Conservation (phyloP, 2,113 vertebrate species). For the Hystrix cristata region DNA sequence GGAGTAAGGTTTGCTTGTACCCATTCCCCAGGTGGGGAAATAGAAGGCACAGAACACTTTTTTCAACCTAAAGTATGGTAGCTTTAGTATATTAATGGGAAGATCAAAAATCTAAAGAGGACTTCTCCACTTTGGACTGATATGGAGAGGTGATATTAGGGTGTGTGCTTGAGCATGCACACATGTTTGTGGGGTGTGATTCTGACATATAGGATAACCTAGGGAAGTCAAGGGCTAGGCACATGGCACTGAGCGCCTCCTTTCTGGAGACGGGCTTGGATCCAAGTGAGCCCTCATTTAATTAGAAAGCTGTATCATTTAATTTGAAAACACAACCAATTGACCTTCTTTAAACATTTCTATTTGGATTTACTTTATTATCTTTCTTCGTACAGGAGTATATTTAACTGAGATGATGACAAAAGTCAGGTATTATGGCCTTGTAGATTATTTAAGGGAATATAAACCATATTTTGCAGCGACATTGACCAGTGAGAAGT, state of each 20-base stretch:
- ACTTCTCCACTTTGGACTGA: not conserved
- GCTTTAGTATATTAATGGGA: not conserved
- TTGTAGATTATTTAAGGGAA: not conserved
- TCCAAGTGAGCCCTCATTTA: not conserved
- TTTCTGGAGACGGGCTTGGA: not conserved
- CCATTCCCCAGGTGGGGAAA: not conserved
- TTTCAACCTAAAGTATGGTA: not conserved
- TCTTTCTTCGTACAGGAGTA: not conserved
- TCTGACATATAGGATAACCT: not conserved
- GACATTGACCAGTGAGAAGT: not conserved
- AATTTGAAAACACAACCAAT: not conserved
- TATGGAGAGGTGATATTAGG: not conserved
- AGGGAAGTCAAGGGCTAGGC: not conserved
- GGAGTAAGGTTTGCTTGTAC: not conserved
- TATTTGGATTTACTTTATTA: not conserved
- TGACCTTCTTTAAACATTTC: not conserved
- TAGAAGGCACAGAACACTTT: not conserved
- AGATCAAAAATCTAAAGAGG: not conserved
- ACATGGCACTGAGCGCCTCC: not conserved
- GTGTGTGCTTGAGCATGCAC: fast-evolving
- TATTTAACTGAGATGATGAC: not conserved
- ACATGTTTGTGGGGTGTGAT: not conserved
- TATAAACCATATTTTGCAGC: not conserved
- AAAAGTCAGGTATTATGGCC: not conserved
- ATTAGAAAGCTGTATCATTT: conserved; percentile 2